Evolutionary conservation across 2,113 vertebrate species (phyloP), one percentile per base, ranked within the genome.

Genomic region (Athene cunicularia): DNA sequence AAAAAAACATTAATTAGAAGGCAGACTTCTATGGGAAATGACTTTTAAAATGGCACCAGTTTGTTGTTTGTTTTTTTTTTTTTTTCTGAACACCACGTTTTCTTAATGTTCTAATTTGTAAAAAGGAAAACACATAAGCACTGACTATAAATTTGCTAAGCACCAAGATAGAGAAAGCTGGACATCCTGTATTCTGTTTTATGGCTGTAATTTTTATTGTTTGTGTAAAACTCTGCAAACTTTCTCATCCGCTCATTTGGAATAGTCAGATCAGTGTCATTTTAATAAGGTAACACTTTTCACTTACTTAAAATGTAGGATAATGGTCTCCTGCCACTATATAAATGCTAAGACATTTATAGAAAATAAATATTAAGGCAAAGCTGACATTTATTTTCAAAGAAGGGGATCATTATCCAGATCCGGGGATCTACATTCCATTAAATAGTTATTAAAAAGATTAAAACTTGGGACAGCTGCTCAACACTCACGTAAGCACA

Each of bases 241-340:
- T 97, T 95, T 47, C 79, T 96, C 66, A 90, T 93, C 88, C 15
- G 32, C 96, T 98, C 97, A 93, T 90, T 86, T 95, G 89, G 97
- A 97, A 94, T 86, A 84, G 91, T 96, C 82, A 76, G 91, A 96
- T 97, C 83, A 82, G 95, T 92, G 91, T 98, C 97, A 98, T 98
- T 98, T 98, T 98, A 98, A 98, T 88, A 98, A 98, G 97, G 98
- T 98, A 98, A 98, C 98, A 98, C 98, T 98, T 98, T 95, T 95
- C 92, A 84, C 90, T 88, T 86, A 62, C 67, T 95, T 92, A 84
- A 95, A 97, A 96, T 68, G 81, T 97, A 93, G 97, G 96, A 97
- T 97, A 97, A 95, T 97, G 97, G 96, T 97, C 79, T 97, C 92
- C 96, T 52, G 80, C 96, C 93, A 47, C 74, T 95, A 88, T 97